Evolutionary conservation across 2,113 vertebrate genomes (phyloP), one percentile per base, ranked within the genome.

Genomic region (Climacteris rufus): DNA sequence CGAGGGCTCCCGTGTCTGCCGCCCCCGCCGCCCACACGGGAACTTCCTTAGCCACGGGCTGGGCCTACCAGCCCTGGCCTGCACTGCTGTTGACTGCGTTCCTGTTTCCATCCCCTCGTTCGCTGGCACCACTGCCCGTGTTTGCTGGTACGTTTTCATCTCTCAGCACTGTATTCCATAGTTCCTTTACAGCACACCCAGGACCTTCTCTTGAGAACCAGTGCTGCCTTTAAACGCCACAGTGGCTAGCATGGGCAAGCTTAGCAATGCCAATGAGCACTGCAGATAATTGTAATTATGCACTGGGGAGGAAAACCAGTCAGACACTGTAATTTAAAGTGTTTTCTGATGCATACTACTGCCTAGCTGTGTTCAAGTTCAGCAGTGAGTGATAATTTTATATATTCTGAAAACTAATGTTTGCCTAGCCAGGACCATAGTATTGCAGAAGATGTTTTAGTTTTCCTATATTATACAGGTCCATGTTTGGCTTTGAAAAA

Each of bases 11-110:
- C 45, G 31, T 57, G 84, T 44, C 56, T 54, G 47, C 49, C 11
- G 45, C 54, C 1, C 23, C 3, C 5, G 31, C 63, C 27, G 5
- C 31, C 3, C 11, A 0, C 79, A n/a, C 11, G 6, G 25, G 59
- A 16, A 17, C 37, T 56, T 19, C 20, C 3, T 31, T 31, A 20
- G 64, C 54, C 3, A 56, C 7, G 19, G 15, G 2, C 44, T 10
- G 44, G 1, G 40, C 15, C 10, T 31, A 40, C 14, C 40, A 1
- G 20, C 83, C 50, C 35, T 28, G 70, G 30, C 79, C 86, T 28
- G 0, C 33, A 0, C 57, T 59, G 53, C 59, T 47, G 40, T 24
- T 14, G 23, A 3, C 31, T 19, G 64, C 40, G 0, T 30, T 77
- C 56, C 88, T n/a, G 31, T 4, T 72, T 8, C 47, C 37, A 4